These are phyloP conservation scores for Tiliacea aurago DNA, from an alignment of 2,888 invertebrate species.

Conservation along the genomic window DNA sequence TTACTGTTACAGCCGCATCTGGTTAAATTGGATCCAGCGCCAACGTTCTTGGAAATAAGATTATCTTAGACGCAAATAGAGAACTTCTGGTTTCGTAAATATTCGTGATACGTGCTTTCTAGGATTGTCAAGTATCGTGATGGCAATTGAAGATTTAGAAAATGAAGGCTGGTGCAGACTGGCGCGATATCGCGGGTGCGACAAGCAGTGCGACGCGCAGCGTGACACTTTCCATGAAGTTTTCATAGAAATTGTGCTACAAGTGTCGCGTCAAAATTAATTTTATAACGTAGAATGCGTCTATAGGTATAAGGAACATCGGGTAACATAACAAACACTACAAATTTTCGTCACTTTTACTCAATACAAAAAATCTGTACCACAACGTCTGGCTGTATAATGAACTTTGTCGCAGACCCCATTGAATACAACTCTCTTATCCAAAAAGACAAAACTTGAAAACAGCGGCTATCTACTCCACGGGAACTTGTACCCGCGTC, in stretches of 20 bases:
- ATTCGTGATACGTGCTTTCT: neutral
- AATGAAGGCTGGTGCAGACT: neutral
- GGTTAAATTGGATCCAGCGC: neutral
- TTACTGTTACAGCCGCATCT: slow-evolving; percentile 10
- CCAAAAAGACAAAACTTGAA: neutral
- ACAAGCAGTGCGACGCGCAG: no score
- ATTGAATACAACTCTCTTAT: neutral
- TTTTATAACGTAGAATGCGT: neutral
- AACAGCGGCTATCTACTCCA: neutral
- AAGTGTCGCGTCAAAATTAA: neutral
- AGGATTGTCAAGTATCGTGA: neutral
- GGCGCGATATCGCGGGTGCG: no score
- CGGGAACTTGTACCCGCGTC: neutral
- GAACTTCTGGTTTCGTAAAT: neutral
- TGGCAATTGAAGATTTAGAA: neutral
- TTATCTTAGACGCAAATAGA: slow-evolving; percentile 21
- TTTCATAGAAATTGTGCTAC: no score
- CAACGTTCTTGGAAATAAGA: neutral
- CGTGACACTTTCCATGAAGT: no score
- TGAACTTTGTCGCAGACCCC: no score
- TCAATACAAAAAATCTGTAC: neutral
- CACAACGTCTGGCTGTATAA: no score
- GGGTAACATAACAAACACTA: neutral
- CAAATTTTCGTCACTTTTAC: neutral
- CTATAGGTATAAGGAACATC: neutral